Evolutionary conservation across 2,888 invertebrate species (phyloP), one percentile per base, ranked within the genome.

Genomic region (Philopedon plagiatum): DNA sequence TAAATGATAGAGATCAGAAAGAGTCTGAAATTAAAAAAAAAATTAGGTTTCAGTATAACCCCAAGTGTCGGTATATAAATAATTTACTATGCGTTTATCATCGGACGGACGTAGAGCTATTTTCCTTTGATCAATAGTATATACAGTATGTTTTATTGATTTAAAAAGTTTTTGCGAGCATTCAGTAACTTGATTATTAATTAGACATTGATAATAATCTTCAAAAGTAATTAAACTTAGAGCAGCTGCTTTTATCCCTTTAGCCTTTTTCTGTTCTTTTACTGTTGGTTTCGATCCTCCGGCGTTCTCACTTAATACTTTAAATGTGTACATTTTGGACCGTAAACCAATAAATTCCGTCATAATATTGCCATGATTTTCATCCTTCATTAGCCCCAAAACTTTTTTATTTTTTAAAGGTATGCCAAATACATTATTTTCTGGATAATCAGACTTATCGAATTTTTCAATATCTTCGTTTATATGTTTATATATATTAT

Each of bases 341-440:
- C 51, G 15, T 18, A 65, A 18, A 1, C 65, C 65, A 41, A 65
- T 57, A 57, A 63, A 65, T 41, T 65, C 56, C n/a, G 54, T 44
- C 65, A 65, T 56, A 21, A 65, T 39, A 15, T 54, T 39, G 1
- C 65, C 57, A 41, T 54, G 23, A 19, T 65, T 65, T 41, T 65
- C 56, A 41, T 56, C 65, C 15, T 65, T 65, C 57, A 56, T 65
- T 37, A 56, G 41, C 4, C 65, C 65, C 0, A 56, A 0, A 13
- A 65, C 23, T 57, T 60, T 49, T 60, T 61, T 44, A 58, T 44
- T 32, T 34, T 15, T 26, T 23, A 58, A 41, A 7, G 49, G 60
- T 15, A 67, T 67, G 15, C 23, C 18, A 46, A 34, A 67, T 1
- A 60, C 15, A 15, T 67, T 67, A 44, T 67, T 32, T 8, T 1